Conservation (phyloP, 2,797 vertebrate species). For the Catharus ustulatus region DNA sequence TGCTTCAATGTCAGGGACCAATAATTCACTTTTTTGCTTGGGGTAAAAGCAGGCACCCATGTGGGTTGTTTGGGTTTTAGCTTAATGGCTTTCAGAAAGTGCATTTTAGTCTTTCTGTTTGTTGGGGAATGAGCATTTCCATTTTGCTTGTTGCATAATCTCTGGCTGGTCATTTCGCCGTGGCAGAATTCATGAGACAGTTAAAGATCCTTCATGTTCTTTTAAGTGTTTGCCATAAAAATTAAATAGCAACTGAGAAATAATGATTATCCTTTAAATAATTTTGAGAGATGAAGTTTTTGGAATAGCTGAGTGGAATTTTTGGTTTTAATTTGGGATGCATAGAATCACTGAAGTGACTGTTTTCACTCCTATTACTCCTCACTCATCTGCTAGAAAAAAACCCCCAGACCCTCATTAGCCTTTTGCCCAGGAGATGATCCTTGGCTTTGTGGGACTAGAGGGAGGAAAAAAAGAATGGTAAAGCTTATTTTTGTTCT, state of each 20-base stretch:
- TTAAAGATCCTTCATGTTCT: neutral
- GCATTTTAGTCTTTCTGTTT: neutral
- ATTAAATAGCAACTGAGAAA: neutral
- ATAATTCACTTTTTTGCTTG: neutral
- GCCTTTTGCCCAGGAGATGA: neutral
- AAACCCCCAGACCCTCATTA: neutral
- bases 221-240: neutral
- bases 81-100: neutral
- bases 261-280: neutral
- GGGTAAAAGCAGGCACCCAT: neutral
- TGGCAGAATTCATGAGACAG: neutral
- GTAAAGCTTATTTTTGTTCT: neutral
- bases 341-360: rapidly evolving
- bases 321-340: rapidly evolving
- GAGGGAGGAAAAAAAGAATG: neutral
- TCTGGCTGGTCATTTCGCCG: neutral
- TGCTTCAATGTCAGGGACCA: neutral
- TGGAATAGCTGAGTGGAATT: neutral
- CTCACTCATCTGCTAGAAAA: neutral
- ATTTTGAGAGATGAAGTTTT: neutral
- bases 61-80: neutral
- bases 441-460: neutral
- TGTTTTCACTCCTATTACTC: neutral
- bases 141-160: neutral
- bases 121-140: neutral